Evolutionary conservation across 2,113 vertebrate species (phyloP).

Genomic region (Campylomormyrus numenius): DNA sequence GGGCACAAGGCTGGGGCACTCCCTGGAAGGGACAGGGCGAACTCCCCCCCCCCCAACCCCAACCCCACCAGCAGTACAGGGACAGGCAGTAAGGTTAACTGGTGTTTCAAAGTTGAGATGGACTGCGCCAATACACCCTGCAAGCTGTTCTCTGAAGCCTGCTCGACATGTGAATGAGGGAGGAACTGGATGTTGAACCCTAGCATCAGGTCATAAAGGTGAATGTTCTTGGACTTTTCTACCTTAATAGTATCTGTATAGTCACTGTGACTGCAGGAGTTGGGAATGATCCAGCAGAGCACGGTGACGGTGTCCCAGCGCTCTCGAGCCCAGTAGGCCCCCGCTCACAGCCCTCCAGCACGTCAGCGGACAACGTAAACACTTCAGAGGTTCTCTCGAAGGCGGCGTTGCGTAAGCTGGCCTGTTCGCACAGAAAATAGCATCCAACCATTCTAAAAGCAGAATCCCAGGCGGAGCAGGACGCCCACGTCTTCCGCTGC

Average conservation of each 20-base stretch:
- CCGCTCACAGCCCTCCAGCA: neutral
- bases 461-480: constrained; percentile 45
- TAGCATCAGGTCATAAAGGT: neutral
- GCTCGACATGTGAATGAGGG: neutral
- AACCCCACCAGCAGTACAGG: neutral
- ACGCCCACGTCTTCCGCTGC: constrained; percentile 63
- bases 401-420: constrained; percentile 45
- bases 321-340: neutral
- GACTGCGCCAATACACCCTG: neutral
- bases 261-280: neutral
- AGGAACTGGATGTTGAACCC: neutral
- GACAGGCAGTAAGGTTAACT: neutral
- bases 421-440: constrained; percentile 53
- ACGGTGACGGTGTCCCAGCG: neutral
- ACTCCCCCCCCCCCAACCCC: too few relatives aligned
- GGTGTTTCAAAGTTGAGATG: neutral
- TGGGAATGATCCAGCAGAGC: neutral
- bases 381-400: constrained; percentile 22
- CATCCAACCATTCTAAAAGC: constrained; percentile 57
- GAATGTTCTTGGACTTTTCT: neutral
- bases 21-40: too few relatives aligned
- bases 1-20: neutral
- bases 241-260: neutral
- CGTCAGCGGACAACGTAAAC: constrained; percentile 37
- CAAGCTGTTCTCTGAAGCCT: neutral